Evolutionary conservation across 2,888 invertebrate genomes (phyloP).

Genomic region (Lasioglossum calceatum): DNA sequence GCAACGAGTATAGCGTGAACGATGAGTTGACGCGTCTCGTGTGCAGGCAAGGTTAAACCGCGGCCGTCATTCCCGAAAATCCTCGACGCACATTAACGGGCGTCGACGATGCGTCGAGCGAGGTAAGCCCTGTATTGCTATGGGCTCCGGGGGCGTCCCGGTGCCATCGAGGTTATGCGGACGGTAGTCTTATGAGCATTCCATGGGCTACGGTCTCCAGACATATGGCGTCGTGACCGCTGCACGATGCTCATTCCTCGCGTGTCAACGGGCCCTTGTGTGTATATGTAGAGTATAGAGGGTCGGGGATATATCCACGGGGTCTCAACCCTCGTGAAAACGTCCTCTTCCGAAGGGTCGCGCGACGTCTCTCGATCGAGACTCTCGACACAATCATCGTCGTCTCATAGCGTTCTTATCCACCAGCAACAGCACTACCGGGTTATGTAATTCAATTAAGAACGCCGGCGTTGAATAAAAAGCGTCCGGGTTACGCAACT

Average conservation of each 20-base stretch:
- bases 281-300: not conserved
- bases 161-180: constrained; percentile 12
- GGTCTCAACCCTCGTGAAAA: constrained; percentile 24
- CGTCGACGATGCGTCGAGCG: not conserved
- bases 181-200: constrained; percentile 29
- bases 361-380: constrained; percentile 13
- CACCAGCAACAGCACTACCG: not conserved
- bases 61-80: constrained; percentile 5
- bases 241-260: constrained; percentile 63
- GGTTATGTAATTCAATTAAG: constrained; percentile 37
- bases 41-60: not conserved
- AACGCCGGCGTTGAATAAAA: constrained; percentile 15
- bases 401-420: not conserved
- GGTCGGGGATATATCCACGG: constrained; percentile 23
- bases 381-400: not conserved
- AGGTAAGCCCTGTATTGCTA: not conserved
- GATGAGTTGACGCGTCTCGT: not conserved
- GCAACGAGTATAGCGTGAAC: not conserved
- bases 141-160: constrained; percentile 18
- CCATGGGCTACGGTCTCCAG: constrained; percentile 43
- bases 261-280: constrained; percentile 61
- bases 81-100: constrained; percentile 9
- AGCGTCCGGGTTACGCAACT: constrained; percentile 4
- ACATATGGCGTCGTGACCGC: constrained; percentile 65
- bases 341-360: constrained; percentile 3